Evolutionary conservation across 2,797 vertebrate species (phyloP), one percentile per base, ranked within the genome.

Genomic region (Bovichtus diacanthus): DNA sequence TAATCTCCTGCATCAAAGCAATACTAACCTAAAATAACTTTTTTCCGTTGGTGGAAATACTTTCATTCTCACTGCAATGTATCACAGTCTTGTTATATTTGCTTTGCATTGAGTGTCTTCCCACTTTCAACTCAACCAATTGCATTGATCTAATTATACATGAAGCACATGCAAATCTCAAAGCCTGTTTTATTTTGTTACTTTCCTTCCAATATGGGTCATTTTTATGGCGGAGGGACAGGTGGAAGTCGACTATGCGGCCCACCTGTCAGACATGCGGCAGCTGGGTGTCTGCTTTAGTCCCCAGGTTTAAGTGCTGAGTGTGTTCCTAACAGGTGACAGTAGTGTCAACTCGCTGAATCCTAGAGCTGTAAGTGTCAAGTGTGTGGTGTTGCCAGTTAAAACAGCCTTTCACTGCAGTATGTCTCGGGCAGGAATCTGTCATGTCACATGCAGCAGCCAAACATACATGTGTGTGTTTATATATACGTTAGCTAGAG

Each of bases 241-340:
- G 86, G 80, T 88, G 82, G 78, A 66, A 46, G 53, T 75, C 75
- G 66, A 70, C 61, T 23, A 6, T 31, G 70, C 2, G 11, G 74
- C 59, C 65, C 90, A 90, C 84, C 87, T 90, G 88, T 90, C 77
- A 74, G 71, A 80, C 68, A 70, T 2, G 54, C 38, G 72, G 81
- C 91, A 92, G 85, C 90, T 93, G 86, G 68, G 77, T 58, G 62
- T 92, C 74, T 81, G 80, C 71, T 80, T 83, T 50, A 46, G 85
- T 86, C 79, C 50, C 38, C 49, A 66, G 76, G 69, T 87, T 83
- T 74, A 66, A 74, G 72, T 62, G 68, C 50, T 63, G 63, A 80
- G 73, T 74, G 72, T 82, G 78, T 74, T 69, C 29, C 70, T 11
- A 88, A 93, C 91, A 94, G 92, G 84, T 93, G 92, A 87, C 70